Base-by-base conservation (phyloP, 2,888 invertebrate species). In the Quadroppia sp. region DNA sequence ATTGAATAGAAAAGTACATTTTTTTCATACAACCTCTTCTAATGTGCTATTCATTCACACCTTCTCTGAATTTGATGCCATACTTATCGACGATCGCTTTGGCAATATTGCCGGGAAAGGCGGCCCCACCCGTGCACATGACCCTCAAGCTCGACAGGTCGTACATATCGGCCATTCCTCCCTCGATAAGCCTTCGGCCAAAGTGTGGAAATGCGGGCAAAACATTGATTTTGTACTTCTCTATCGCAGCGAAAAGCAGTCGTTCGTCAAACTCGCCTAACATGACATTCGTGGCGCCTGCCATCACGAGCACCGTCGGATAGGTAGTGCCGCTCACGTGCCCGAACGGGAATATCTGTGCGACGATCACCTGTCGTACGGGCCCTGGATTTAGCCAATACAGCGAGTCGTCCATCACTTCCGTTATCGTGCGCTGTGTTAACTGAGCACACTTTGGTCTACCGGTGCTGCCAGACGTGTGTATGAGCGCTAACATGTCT, bases 391-490 rank as follows among this genome's bases (percentile, higher is more conserved):
- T n/a, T n/a, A 59, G 28, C 4, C 30, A 17, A 0, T 30, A 23
- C 32, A 23, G 9, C 6, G 71, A 32, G 7, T 48, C 30, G 48
- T 48, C n/a, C 9, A 40, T 15, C 32, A 20, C n/a, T n/a, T n/a
- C n/a, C n/a, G n/a, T n/a, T n/a, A n/a, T n/a, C n/a, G n/a, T n/a
- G n/a, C n/a, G n/a, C n/a, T n/a, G n/a, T n/a, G n/a, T n/a, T n/a
- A n/a, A n/a, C n/a, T n/a, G n/a, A n/a, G n/a, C n/a, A n/a, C n/a
- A 20, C 23, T 72, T 72, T 0, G 72, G 72, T 20, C 30, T 20
- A 4, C 72, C 72, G 2, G 72, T 30, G 1, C 59, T 36, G 1
- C 72, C 72, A 1, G 67, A 67, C 20, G 20, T 67, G 1, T 67
- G 42, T 1, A 67, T 3, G 3, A 40, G 9, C 2, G n/a, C 2